Percentiles rank a stretch among this genome's conserved stretches.
phyloP scores from a whole-genome alignment of 2,888 invertebrate genomes.

The Chloroclysta siterata region DNA sequence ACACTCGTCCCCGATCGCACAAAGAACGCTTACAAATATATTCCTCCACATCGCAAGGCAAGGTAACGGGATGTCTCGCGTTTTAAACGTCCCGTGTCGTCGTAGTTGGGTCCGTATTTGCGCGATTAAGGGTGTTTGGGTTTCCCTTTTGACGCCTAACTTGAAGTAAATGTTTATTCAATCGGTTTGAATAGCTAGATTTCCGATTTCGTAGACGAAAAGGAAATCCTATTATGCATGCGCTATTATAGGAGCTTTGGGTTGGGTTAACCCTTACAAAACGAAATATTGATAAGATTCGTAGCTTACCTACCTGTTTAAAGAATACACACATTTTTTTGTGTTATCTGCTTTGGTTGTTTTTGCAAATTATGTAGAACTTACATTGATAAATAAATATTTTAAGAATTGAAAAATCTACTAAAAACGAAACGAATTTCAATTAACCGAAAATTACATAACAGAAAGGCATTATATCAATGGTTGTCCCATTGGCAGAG shows the following conservation, averaged over 20 bases:
- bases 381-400: background rate
- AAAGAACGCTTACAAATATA: constrained; percentile 75
- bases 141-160: constrained; percentile 60
- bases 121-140: constrained; percentile 67
- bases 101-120: constrained; percentile 65
- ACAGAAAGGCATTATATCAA: constrained; percentile 55
- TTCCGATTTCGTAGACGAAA: constrained; percentile 35
- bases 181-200: constrained; percentile 48
- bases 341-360: background rate
- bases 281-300: constrained; percentile 19
- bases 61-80: constrained; percentile 63
- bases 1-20: constrained; percentile 74
- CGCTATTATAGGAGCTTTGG: constrained; percentile 23
- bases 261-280: constrained; percentile 16
- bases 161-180: constrained; percentile 60
- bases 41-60: constrained; percentile 62
- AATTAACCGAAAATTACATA: constrained; percentile 30
- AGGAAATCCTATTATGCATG: constrained; percentile 37
- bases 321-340: background rate
- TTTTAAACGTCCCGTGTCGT: constrained; percentile 47
- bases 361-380: background rate
- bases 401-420: background rate
- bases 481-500: constrained; percentile 58
- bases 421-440: constrained; percentile 10
- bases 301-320: constrained; percentile 32